Conservation (phyloP, 2,888 invertebrate species). For the Eupithecia exiguata region DNA sequence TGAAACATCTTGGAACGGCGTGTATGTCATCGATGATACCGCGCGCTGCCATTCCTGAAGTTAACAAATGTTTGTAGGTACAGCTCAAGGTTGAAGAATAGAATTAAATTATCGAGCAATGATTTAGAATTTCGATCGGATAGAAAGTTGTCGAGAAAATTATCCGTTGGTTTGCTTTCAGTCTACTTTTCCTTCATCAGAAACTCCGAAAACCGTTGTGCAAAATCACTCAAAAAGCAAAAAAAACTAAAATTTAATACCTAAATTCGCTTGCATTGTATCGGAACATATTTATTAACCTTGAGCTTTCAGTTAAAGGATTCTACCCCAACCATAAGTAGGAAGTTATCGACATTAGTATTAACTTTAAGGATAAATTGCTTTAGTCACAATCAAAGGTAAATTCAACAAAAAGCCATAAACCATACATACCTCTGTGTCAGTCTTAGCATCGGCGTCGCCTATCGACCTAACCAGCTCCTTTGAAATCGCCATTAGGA, state of each 20-base stretch:
- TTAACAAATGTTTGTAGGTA: slow-evolving; percentile 2
- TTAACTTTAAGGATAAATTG: slow-evolving; percentile 48
- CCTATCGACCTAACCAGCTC: slow-evolving; percentile 80
- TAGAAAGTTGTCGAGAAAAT: neutral
- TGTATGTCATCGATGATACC: slow-evolving; percentile 62
- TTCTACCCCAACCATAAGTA: slow-evolving; percentile 60
- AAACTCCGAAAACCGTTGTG: neutral
- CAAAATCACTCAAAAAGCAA: neutral
- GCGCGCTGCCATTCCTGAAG: slow-evolving; percentile 76
- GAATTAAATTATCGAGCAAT: neutral
- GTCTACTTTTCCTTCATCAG: neutral
- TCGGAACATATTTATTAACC: neutral
- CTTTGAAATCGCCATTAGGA: slow-evolving; percentile 81
- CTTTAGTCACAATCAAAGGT: slow-evolving; percentile 68
- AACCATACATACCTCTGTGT: slow-evolving; percentile 76
- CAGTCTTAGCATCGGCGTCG: slow-evolving; percentile 81
- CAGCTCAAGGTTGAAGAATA: neutral
- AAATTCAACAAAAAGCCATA: slow-evolving; percentile 44
- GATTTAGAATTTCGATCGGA: neutral
- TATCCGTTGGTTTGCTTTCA: neutral
- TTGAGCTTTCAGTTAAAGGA: slow-evolving; percentile 28
- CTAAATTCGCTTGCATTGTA: neutral
- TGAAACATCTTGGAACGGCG: slow-evolving; percentile 38
- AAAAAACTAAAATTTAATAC: neutral
- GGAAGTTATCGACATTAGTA: slow-evolving; percentile 53